Base-by-base conservation (phyloP, 2,113 vertebrate genomes). In the Amphiprion ocellaris region DNA sequence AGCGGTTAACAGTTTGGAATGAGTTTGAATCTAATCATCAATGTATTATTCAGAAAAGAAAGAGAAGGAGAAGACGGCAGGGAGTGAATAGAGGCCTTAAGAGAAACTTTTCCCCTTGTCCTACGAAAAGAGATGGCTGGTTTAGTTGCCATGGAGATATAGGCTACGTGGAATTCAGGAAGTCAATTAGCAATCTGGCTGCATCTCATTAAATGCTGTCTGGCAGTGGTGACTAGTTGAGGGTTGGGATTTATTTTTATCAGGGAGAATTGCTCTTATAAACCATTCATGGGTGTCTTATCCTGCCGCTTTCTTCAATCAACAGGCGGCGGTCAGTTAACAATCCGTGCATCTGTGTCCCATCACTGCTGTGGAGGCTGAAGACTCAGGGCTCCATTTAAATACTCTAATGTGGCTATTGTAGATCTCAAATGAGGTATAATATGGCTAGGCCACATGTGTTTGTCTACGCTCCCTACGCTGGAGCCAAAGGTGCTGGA, bases 181-280 rank as follows among this genome's bases (percentile, higher is more conserved):
- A 94, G 93, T 95, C 93, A 94, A 95, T 95, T 93, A 92, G 90
- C 88, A 93, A 92, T 91, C 88, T 80, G 82, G 79, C 84, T 71
- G 93, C 88, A 94, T 93, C 92, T 95, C 91, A 94, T 95, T 93
- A 93, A 76, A 72, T 53, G 86, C 65, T 79, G 66, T 89, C 83
- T 76, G 63, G 71, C 79, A 76, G 79, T 30, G 60, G 41, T 44
- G 69, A 78, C 79, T 41, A 49, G 76, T 74, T 81, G 63, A 74
- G 87, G 79, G 33, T 37, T 79, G 53, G 78, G 84, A 88, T 90
- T 91, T 82, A 69, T 84, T 82, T 83, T 80, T 61, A 74, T 63
- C 46, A 12, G n/a, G 26, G 63, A 73, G 55, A 47, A 56, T 56
- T 55, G 52, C 30, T 69, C 70, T 72, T 68, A 44, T 44, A 65